phyloP scores from a whole-genome alignment of 2,113 vertebrate species.

The Amphiprion percula region DNA sequence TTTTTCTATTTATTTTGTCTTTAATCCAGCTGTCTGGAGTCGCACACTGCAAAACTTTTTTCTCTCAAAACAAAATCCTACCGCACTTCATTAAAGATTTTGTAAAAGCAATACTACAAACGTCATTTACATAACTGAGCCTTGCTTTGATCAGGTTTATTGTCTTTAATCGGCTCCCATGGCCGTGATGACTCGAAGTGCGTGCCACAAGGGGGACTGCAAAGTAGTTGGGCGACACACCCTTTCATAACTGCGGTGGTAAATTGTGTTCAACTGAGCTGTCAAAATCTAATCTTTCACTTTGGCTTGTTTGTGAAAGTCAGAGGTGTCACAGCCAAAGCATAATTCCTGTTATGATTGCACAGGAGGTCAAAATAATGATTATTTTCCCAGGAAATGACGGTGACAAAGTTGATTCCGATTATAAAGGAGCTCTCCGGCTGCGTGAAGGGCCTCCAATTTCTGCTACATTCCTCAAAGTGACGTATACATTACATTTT shows the following conservation, averaged over 20 bases:
- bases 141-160: not conserved
- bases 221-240: slow-evolving; percentile 7
- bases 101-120: not conserved
- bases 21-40: no score
- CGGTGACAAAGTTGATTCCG: slow-evolving; percentile 26
- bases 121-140: not conserved
- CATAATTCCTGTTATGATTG: slow-evolving; percentile 35
- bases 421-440: slow-evolving; percentile 1
- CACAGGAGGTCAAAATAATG: slow-evolving; percentile 36
- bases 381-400: slow-evolving; percentile 13
- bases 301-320: slow-evolving; percentile 47
- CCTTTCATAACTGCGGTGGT: not conserved
- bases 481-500: slow-evolving; percentile 38
- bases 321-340: slow-evolving; percentile 15
- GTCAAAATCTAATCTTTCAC: slow-evolving; percentile 28
- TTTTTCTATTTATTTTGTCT: no score
- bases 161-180: not conserved
- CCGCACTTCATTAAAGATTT: not conserved
- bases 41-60: not conserved
- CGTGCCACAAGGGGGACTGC: slow-evolving; percentile 12
- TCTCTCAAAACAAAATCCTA: not conserved
- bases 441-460: not conserved
- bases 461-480: slow-evolving; percentile 41
- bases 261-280: not conserved
- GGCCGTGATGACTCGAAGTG: slow-evolving; percentile 1